phyloP scores from a whole-genome alignment of 2,113 vertebrate genomes.

The Eolophus roseicapilla region DNA sequence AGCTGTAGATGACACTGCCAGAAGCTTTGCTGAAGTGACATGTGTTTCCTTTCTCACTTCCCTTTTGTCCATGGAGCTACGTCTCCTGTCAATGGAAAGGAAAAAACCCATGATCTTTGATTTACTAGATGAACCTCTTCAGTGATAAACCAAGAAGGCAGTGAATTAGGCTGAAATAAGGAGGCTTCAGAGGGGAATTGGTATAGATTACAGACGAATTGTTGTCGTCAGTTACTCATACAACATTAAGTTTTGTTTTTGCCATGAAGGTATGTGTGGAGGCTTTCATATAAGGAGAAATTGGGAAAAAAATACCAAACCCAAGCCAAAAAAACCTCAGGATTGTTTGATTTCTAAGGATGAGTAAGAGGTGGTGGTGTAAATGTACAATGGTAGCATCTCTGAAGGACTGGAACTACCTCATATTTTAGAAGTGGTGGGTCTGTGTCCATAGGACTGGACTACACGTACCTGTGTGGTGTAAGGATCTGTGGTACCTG shows the following conservation, averaged over 20 bases:
- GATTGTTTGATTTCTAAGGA: neutral
- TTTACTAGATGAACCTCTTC: neutral
- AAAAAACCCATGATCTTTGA: neutral
- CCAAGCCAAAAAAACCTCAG: neutral
- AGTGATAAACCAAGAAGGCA: neutral
- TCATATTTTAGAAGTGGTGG: neutral
- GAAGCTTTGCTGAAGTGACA: neutral
- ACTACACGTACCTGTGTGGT: neutral
- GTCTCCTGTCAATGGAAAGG: neutral
- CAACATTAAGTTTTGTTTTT: neutral
- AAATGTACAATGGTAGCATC: neutral
- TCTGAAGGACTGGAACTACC: neutral
- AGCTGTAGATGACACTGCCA: neutral
- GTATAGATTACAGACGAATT: neutral
- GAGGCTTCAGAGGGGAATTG: neutral
- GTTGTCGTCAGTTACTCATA: neutral
- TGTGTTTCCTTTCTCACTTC: neutral
- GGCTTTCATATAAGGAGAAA: neutral
- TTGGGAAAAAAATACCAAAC: accelerated
- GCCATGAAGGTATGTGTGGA: accelerated
- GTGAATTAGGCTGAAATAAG: neutral
- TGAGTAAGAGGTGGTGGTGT: neutral
- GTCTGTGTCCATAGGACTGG: neutral
- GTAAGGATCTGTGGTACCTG: neutral
- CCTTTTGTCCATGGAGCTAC: neutral